Conservation (phyloP, 2,888 invertebrate genomes). For the Leucophenga maculata region DNA sequence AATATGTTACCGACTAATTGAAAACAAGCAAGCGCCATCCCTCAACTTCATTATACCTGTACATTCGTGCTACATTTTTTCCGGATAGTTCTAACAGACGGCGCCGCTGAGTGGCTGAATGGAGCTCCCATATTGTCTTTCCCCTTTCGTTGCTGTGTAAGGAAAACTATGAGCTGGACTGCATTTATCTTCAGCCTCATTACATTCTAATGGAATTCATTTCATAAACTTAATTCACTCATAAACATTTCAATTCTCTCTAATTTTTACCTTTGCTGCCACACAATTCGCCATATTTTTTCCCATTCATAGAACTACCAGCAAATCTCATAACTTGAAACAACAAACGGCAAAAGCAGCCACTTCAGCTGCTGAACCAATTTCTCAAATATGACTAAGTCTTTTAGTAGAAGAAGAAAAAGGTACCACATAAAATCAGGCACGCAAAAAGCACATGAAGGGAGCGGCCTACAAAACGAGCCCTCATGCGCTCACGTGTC, state of each 20-base stretch:
- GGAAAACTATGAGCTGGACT: neutral
- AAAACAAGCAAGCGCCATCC: constrained; percentile 42
- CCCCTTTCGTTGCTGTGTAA: neutral
- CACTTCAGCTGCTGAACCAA: constrained; percentile 2
- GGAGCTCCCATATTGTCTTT: neutral
- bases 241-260: constrained; percentile 58
- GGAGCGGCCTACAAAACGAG: neutral
- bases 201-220: constrained; percentile 60
- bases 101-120: neutral
- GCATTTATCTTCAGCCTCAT: constrained; percentile 57
- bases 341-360: neutral
- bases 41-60: constrained; percentile 49
- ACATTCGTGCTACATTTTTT: neutral
- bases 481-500: constrained; percentile 21
- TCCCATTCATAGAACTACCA: neutral
- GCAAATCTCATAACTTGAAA: constrained; percentile 39
- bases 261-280: constrained; percentile 17
- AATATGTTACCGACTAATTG: constrained; percentile 54
- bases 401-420: neutral
- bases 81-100: neutral
- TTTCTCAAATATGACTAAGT: constrained; percentile 11
- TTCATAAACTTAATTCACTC: constrained; percentile 63
- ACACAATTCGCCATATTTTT: no score
- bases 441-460: neutral
- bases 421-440: neutral